These are phyloP conservation scores for Stomorhina lunata DNA, from an alignment of 2,888 invertebrate species.

Conservation along the genomic window DNA sequence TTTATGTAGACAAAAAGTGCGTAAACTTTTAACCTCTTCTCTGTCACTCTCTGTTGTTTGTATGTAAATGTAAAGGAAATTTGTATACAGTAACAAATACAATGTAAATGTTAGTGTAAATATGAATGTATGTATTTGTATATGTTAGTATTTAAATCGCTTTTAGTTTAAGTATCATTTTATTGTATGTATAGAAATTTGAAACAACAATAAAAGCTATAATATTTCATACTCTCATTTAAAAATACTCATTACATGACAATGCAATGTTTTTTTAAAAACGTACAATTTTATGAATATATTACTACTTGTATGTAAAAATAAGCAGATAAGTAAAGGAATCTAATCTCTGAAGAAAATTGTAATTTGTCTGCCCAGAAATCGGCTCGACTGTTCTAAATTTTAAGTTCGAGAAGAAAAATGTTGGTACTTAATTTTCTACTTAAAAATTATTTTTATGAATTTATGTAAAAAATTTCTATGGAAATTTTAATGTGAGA, in stretches of 20 bases:
- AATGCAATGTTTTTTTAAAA: slow-evolving; percentile 47
- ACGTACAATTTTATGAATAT: not conserved
- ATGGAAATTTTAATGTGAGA: too few relatives aligned
- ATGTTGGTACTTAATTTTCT: too few relatives aligned
- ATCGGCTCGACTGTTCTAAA: too few relatives aligned
- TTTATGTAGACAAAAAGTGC: slow-evolving; percentile 24
- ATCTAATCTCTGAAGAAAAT: not conserved
- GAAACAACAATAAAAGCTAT: not conserved
- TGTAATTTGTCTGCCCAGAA: too few relatives aligned
- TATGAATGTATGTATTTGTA: not conserved
- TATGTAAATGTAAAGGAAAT: not conserved
- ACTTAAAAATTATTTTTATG: too few relatives aligned
- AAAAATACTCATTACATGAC: slow-evolving; percentile 49
- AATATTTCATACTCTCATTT: slow-evolving; percentile 13
- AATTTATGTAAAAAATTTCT: too few relatives aligned
- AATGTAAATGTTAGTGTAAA: not conserved
- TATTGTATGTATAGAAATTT: slow-evolving; percentile 34
- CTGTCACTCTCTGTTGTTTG: not conserved
- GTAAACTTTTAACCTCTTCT: slow-evolving; percentile 16
- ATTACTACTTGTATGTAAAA: not conserved
- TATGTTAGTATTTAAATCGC: not conserved
- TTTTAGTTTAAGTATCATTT: slow-evolving; percentile 23
- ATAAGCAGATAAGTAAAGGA: not conserved
- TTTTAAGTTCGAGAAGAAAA: too few relatives aligned
- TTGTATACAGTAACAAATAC: not conserved